Base-by-base conservation (phyloP, 1,140 invertebrate species). In the Cataglyphis hispanica region DNA sequence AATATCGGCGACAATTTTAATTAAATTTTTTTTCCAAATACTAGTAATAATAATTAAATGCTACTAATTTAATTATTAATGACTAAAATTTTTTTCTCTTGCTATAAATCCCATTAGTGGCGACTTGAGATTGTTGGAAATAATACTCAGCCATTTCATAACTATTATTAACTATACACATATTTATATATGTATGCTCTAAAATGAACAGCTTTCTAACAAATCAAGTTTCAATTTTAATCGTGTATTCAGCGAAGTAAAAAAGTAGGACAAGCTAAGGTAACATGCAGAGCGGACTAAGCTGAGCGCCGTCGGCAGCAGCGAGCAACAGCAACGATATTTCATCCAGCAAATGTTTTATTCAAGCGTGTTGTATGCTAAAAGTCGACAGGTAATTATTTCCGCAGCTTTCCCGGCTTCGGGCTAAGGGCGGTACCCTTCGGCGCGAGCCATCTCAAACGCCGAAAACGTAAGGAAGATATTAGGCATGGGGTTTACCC, bases 321-420 rank as follows among this genome's bases (percentile, higher is more conserved):
- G 61, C 27, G 27, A 27, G 63, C 34, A 77, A 60, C 53, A 50
- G 56, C 69, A 43, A 72, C 43, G 58, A 87, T 86, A 81, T 81
- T 64, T 86, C 86, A 86, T 37, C 53, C 56, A n/a, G 11, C 43
- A n/a, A 58, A 63, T 63, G 58, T 70, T 74, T 84, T 61, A 72
- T 66, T 46, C 61, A 46, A 64, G 34, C 53, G 25, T 53, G 43
- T 72, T 74, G 78, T 74, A 83, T 50, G 40, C 61, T 37, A 53
- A 67, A 86, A 86, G 87, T 81, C 84, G 76, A 77, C 76, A 75
- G 75, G 74, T 86, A 86, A 89, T 89, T 89, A 89, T 89, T 89
- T 86, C 56, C 75, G 64, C n/a, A 60, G 80, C 46, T 60, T 78
- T 77, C 60, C 53, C 25, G 16, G 66, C 66, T 43, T 81, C 40